A percentile compares a stretch with the other conserved stretches of the same genome.
Conservation (phyloP, 2,888 invertebrate genomes). For the Callyntrura sp. region DNA sequence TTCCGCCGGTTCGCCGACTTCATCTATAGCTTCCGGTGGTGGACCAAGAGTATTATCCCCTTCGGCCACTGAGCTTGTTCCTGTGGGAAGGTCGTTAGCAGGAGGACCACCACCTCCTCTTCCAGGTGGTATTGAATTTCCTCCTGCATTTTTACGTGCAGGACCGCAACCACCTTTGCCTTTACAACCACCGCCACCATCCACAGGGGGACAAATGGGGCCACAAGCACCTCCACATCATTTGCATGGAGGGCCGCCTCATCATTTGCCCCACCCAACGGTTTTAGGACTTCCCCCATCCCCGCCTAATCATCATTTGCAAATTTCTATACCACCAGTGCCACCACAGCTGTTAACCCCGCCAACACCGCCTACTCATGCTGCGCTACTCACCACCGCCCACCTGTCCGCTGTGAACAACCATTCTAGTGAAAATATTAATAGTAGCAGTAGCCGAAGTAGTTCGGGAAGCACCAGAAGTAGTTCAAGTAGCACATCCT, state of each 20-base stretch:
- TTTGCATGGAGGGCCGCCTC: slow-evolving; percentile 18
- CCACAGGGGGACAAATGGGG: not conserved
- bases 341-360: slow-evolving; percentile 77
- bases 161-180: slow-evolving; percentile 53
- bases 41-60: slow-evolving; percentile 66
- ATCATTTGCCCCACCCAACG: slow-evolving; percentile 24
- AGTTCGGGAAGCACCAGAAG: slow-evolving; percentile 63
- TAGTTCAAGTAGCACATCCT: slow-evolving; percentile 43
- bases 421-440: slow-evolving; percentile 34
- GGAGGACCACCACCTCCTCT: slow-evolving; percentile 16
- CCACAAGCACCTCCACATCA: slow-evolving; percentile 33
- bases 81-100: slow-evolving; percentile 28
- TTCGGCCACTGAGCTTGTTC: slow-evolving; percentile 43
- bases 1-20: slow-evolving; percentile 66
- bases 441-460: slow-evolving; percentile 58
- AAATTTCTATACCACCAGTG: slow-evolving; percentile 76
- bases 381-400: slow-evolving; percentile 62
- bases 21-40: slow-evolving; percentile 53
- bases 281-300: slow-evolving; percentile 47
- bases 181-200: slow-evolving; percentile 13
- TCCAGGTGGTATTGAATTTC: slow-evolving; percentile 25
- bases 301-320: slow-evolving; percentile 55
- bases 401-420: slow-evolving; percentile 65
- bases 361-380: slow-evolving; percentile 66
- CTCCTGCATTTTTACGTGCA: slow-evolving; percentile 25